These are phyloP conservation scores for Heliconius melpomene DNA, from an alignment of 1,140 invertebrate genomes.

Conservation along the genomic window DNA sequence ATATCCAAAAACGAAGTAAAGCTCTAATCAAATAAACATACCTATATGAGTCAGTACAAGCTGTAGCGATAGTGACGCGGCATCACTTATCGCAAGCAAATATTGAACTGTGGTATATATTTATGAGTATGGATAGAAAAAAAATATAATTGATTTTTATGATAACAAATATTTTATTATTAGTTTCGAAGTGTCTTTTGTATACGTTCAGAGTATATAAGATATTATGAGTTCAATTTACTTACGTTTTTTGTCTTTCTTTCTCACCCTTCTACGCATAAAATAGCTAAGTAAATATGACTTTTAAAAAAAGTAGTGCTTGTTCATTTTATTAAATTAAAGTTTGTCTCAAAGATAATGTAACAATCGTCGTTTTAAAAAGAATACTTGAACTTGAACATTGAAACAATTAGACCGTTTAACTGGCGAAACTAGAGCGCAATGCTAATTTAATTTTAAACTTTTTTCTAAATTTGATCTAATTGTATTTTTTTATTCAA, in stretches of 20 bases:
- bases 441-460: no score
- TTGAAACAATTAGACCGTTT: no score
- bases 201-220: not conserved
- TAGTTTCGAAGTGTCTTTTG: not conserved
- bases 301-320: no score
- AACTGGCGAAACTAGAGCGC: no score
- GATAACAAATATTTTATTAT: not conserved
- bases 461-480: no score
- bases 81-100: slow-evolving; percentile 29
- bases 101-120: slow-evolving; percentile 23
- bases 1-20: not conserved
- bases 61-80: slow-evolving; percentile 22
- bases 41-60: slow-evolving; percentile 20
- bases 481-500: no score
- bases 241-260: not conserved
- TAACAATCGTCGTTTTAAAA: no score
- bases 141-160: not conserved
- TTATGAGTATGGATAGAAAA: slow-evolving; percentile 18
- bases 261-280: no score
- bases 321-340: no score
- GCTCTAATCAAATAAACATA: slow-evolving; percentile 17
- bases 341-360: no score
- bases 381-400: no score
- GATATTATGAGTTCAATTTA: not conserved
- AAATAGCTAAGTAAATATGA: no score